Conservation (phyloP, 2,888 invertebrate species). For the Nomada fabriciana region DNA sequence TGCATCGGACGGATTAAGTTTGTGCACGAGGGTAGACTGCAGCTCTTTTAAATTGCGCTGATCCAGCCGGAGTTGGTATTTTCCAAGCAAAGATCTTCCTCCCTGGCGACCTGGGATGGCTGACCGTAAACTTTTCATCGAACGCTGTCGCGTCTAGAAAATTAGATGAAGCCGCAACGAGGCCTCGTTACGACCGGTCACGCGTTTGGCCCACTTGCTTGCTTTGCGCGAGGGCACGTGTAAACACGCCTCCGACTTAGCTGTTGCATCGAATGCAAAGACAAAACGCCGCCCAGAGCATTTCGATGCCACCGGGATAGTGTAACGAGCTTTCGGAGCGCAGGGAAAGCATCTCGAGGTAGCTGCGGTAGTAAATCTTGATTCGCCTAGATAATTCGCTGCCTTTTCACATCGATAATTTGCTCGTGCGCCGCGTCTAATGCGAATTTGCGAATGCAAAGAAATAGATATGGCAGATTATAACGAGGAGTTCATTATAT, state of each 20-base stretch:
- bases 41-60: conserved; percentile 68
- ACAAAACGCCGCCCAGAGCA: conserved; percentile 11
- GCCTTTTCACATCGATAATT: conserved; percentile 12
- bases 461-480: conserved; percentile 8
- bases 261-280: conserved; percentile 46
- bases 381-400: background rate
- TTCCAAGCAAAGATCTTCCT: background rate
- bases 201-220: conserved; percentile 46
- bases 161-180: conserved; percentile 58
- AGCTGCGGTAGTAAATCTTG: conserved; percentile 1
- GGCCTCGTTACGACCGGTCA: conserved; percentile 60
- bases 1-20: conserved; percentile 70
- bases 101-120: conserved; percentile 15
- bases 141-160: conserved; percentile 41
- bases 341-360: conserved; percentile 2
- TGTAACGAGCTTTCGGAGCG: conserved; percentile 41
- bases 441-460: background rate
- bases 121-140: conserved; percentile 30
- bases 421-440: background rate
- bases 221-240: conserved; percentile 24
- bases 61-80: conserved; percentile 47
- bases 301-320: conserved; percentile 33
- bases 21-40: conserved; percentile 64
- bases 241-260: conserved; percentile 46
- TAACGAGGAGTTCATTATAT: no score